Percentiles rank a stretch among this genome's conserved stretches.
phyloP scores from a whole-genome alignment of 2,113 vertebrate genomes.

The Rhabdornis inornatus region DNA sequence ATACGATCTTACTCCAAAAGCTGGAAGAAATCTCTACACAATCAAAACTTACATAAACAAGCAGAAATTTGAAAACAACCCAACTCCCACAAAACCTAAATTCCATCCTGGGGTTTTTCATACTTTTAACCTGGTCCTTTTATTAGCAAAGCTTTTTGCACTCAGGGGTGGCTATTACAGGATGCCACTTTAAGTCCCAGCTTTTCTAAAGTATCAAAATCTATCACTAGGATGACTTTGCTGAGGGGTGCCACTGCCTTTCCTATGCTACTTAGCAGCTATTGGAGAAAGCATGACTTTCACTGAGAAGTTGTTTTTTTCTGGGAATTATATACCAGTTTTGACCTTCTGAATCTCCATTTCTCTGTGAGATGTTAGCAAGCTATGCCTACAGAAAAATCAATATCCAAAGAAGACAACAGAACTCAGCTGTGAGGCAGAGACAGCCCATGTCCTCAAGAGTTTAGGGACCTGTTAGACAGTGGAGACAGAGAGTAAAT shows the following conservation, averaged over 20 bases:
- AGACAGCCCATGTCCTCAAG: neutral
- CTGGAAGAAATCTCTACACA: neutral
- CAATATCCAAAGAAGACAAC: neutral
- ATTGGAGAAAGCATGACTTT: neutral
- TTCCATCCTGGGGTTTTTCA: neutral
- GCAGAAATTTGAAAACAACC: neutral
- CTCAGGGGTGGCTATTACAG: neutral
- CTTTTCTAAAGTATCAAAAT: neutral
- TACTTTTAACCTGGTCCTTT: neutral
- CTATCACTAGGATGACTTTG: neutral
- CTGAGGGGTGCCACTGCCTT: neutral
- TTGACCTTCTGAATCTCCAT: neutral
- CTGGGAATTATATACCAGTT: neutral
- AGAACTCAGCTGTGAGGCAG: neutral
- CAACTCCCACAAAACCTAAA: neutral
- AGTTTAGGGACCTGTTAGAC: neutral
- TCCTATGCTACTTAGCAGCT: neutral
- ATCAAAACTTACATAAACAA: neutral
- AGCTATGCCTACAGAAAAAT: neutral
- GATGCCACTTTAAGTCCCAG: neutral
- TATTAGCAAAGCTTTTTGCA: neutral
- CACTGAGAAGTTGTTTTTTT: neutral
- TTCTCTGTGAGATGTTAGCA: neutral
- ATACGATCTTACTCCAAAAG: neutral
- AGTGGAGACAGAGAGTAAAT: neutral